These are phyloP conservation scores for Chromoteleia sp. DNA, from an alignment of 2,888 invertebrate genomes.

Conservation along the genomic window DNA sequence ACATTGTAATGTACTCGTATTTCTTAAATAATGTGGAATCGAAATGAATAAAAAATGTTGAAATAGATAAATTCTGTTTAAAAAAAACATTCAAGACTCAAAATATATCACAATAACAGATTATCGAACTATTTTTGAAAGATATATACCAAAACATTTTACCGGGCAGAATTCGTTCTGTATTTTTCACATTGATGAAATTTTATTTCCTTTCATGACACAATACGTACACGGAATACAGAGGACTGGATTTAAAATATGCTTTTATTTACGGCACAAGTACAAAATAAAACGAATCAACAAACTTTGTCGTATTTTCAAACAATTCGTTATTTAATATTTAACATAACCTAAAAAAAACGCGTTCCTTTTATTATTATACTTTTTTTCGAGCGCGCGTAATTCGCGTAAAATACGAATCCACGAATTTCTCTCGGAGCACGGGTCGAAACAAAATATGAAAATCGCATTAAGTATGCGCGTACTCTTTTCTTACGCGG, in stretches of 20 bases:
- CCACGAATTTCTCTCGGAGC: constrained; percentile 5
- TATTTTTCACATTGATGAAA: no score
- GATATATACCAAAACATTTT: no score
- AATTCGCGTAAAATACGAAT: constrained; percentile 21
- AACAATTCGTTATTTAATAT: background rate
- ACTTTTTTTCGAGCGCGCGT: background rate
- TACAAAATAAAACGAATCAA: background rate
- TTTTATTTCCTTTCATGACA: no score
- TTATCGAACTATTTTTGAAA: no score
- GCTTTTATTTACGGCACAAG: background rate
- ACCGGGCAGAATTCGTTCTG: no score
- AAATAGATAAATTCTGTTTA: no score
- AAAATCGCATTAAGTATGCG: constrained; percentile 40
- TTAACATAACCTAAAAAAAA: background rate
- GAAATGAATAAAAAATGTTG: no score
- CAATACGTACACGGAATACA: constrained; percentile 5
- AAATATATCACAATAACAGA: no score
- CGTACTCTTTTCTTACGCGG: constrained; percentile 48
- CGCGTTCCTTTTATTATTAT: background rate
- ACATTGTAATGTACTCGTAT: no score
- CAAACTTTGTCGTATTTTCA: background rate
- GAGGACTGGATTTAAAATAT: background rate
- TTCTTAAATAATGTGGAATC: no score
- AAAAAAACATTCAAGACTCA: no score
- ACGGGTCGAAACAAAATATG: background rate